These are phyloP conservation scores for Margarornis squamiger DNA, from an alignment of 2,797 vertebrate genomes.

Conservation along the genomic window DNA sequence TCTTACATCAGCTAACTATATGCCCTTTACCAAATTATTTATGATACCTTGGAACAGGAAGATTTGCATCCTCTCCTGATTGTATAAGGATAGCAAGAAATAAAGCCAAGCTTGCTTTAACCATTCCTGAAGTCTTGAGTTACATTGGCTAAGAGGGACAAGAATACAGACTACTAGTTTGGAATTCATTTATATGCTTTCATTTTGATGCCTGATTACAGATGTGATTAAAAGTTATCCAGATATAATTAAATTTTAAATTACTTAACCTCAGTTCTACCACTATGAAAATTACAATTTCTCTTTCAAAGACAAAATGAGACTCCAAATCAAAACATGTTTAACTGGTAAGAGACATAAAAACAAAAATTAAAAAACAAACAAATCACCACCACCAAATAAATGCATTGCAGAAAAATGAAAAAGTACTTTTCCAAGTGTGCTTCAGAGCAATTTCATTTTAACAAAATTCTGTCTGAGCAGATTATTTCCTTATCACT, in stretches of 20 bases:
- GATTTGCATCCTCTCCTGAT: neutral
- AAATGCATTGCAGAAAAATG: neutral
- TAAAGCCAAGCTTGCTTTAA: neutral
- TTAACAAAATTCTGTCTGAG: neutral
- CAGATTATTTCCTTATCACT: neutral
- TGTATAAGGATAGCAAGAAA: neutral
- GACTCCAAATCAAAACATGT: neutral
- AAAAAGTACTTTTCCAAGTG: neutral
- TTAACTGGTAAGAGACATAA: neutral
- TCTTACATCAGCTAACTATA: neutral
- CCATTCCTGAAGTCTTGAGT: neutral
- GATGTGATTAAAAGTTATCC: neutral
- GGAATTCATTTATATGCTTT: neutral
- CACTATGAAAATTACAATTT: neutral
- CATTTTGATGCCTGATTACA: neutral
- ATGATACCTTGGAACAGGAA: neutral
- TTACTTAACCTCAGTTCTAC: neutral
- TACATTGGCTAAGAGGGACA: neutral
- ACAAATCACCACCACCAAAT: neutral
- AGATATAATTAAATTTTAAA: neutral
- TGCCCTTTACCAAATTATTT: neutral
- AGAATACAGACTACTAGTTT: neutral
- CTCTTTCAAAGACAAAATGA: neutral
- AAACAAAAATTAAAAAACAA: neutral
- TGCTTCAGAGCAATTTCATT: neutral